phyloP scores from a whole-genome alignment of 1,140 invertebrate species.

The Dendrolimus kikuchii region DNA sequence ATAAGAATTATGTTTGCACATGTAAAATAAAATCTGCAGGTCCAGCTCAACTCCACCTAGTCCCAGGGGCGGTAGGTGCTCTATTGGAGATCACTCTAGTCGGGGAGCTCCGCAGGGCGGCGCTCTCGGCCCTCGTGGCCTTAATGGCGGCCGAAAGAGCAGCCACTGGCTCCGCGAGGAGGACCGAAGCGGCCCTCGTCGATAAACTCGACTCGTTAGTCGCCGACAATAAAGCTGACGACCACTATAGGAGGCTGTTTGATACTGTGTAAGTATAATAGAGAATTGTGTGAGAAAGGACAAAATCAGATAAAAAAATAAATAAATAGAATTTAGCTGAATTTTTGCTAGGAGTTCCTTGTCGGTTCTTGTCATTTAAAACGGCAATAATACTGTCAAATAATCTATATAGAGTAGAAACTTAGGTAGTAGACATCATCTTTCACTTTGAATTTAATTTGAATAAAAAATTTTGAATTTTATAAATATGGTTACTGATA shows the following conservation, averaged over 20 bases:
- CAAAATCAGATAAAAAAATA: no score
- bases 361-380: no score
- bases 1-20: no score
- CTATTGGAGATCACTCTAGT: conserved; percentile 95
- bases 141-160: conserved; percentile 96
- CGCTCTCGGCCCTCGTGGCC: conserved; percentile 95
- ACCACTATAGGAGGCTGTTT: conserved; percentile 92
- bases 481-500: no score
- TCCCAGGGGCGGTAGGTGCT: conserved; percentile 94
- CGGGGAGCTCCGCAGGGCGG: conserved; percentile 92
- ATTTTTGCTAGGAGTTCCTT: no score
- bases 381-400: no score
- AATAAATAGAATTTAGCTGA: no score
- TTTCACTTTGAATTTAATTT: no score
- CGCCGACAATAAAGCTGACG: conserved; percentile 94
- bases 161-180: conserved; percentile 86
- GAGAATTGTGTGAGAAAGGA: not conserved
- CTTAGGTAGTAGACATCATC: no score
- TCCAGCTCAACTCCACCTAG: conserved; percentile 83
- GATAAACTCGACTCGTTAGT: conserved; percentile 94
- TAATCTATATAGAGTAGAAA: no score
- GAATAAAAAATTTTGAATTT: no score
- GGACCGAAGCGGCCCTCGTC: conserved; percentile 93
- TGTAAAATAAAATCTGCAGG: conserved; percentile 20
- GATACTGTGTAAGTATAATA: conserved; percentile 92